Base-by-base conservation (phyloP, 2,888 invertebrate genomes). In the Amphipoea oculea region DNA sequence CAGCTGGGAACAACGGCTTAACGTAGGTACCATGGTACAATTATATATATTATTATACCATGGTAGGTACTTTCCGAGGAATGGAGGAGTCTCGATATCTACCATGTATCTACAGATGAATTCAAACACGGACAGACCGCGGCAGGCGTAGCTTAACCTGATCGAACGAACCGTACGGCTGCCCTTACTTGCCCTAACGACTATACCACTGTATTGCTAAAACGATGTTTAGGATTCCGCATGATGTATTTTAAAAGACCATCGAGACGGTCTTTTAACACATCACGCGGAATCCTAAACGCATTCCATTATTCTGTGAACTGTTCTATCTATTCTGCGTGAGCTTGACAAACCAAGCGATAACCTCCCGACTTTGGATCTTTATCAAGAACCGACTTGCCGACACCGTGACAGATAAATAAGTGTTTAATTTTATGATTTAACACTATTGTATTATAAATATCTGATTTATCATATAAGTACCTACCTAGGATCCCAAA, bases 281-380 rank as follows among this genome's bases (percentile, higher is more conserved):
- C 5, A n/a, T 65, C 36, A 48, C 74, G 57, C 86, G 86, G 85
- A 88, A 76, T 77, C 76, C 85, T 77, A 77, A 71, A 76, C 70
- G 65, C 67, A 73, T 71, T 48, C 66, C 48, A 65, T 71, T 68
- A 84, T 69, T 78, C 12, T 51, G n/a, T 54, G n/a, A 63, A 73
- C 66, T 62, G 54, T 74, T 66, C 40, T 67, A 78, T 62, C 62
- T 71, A 84, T 83, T 85, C 76, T 85, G 71, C 67, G 67, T 51
- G 54, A 65, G 67, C 65, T 72, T 72, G 73, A 85, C 81, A 74
- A 74, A 71, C 54, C 63, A 69, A 69, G 14, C 4, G 85, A 85
- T 85, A 85, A 88, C 88, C 88, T 72, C 11, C 6, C 12, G 82
- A 73, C 86, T 65, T 77, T 74, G 76, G 40, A 68, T 81, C 71